A percentile compares a stretch with the other conserved stretches of the same genome.
These are phyloP conservation scores for Perca flavescens DNA, from an alignment of 2,113 vertebrate genomes.

Conservation along the genomic window DNA sequence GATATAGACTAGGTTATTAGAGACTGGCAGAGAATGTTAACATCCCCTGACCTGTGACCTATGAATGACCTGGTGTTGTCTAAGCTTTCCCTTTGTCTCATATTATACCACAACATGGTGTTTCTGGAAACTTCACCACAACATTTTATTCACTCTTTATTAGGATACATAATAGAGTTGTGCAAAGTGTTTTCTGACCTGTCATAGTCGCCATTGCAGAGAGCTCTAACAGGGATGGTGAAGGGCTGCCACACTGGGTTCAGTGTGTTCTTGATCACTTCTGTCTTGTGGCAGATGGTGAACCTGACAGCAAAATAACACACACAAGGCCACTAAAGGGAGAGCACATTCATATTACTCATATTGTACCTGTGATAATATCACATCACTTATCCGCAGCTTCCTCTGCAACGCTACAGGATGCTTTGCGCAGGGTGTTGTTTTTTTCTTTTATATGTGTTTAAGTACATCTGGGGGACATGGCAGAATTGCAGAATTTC, in stretches of 20 bases:
- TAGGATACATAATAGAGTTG: background rate
- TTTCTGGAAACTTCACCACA: no score
- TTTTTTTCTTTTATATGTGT: background rate
- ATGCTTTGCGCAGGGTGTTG: conserved; percentile 4
- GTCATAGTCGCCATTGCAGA: conserved; percentile 98
- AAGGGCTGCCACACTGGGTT: conserved; percentile 97
- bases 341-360: conserved; percentile 15
- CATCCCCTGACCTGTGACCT: no score
- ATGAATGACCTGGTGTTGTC: no score
- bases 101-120: no score
- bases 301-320: conserved; percentile 76
- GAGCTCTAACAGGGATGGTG: conserved; percentile 95
- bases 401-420: conserved; percentile 19
- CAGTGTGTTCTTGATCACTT: conserved; percentile 91
- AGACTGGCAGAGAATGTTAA: no score
- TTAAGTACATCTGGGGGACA: conserved; percentile 35
- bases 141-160: background rate
- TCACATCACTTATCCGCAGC: background rate
- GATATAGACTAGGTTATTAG: no score
- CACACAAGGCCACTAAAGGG: conserved; percentile 28
- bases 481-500: conserved; percentile 39
- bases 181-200: conserved; percentile 82
- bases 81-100: no score
- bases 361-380: conserved; percentile 26
- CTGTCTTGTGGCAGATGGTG: conserved; percentile 88